Base-by-base conservation (phyloP, 2,797 vertebrate species). In the Ambastaia sidthimunki region DNA sequence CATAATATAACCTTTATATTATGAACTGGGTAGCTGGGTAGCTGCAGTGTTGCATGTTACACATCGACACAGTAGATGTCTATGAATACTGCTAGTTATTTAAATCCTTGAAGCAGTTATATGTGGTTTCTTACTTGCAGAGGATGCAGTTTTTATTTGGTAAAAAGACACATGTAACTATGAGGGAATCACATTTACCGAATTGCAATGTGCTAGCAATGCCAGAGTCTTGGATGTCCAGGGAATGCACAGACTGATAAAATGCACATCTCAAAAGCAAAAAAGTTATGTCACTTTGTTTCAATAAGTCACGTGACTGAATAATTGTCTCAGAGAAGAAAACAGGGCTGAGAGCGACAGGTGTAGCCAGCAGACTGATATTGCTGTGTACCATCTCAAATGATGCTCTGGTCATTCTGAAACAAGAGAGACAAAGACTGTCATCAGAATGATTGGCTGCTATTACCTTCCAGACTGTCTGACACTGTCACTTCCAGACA, bases 361-460 rank as follows among this genome's bases (percentile, higher is more conserved):
- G 19, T 57, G 21, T 57, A 21, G 23, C 55, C 55, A 60, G 12
- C 57, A 60, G 57, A 60, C 23, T 23, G 15, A 6, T 62, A 16
- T 62, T 23, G 7, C 15, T 60, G 23, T 59, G 11, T 60, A 60
- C 11, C 23, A 23, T 62, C 23, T 62, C 25, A 62, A 28, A 62
- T 62, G 59, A 28, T 62, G 57, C 23, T 60, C 21, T 60, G 59
- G 59, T 62, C 15, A 62, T 62, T 62, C 25, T 60, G 57, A 60
- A 60, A 60, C 28, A 21, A 12, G 1, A 4, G 13, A 31, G 59
- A 62, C 23, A 31, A 62, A 62, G 25, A 5, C 59, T 62, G 59
- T 31, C 13, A 62, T 62, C 59, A 62, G 16, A 62, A 31, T 62
- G 59, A 60, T 76, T 80, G 72, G 44, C 70, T 65, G 54, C 67